These are phyloP conservation scores for Apodemus speciosus DNA, from an alignment of 2,113 vertebrate species.

Conservation along the genomic window DNA sequence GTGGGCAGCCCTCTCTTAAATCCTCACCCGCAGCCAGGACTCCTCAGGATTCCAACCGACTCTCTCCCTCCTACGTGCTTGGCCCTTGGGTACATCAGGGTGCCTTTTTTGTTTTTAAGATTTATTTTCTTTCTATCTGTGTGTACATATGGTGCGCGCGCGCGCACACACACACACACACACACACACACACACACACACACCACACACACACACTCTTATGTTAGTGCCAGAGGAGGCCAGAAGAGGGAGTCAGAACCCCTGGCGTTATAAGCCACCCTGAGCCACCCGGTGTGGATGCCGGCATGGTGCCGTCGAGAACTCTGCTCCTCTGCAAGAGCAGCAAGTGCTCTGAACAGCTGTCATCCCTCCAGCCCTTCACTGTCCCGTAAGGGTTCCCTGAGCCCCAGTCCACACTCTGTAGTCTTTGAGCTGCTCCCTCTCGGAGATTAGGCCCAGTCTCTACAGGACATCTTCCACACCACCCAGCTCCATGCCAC, in stretches of 20 bases:
- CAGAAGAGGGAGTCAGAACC: background rate
- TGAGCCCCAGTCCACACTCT: background rate
- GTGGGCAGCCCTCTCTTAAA: too few relatives aligned
- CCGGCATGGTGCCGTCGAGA: accelerated
- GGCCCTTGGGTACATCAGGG: background rate
- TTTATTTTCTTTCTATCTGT: background rate
- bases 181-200: background rate
- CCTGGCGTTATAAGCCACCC: background rate
- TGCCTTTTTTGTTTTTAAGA: background rate
- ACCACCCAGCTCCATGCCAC: background rate
- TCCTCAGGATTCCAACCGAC: background rate
- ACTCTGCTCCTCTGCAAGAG: background rate
- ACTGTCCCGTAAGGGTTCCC: background rate
- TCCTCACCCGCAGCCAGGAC: background rate
- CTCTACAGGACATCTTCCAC: background rate
- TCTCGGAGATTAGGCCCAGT: too few relatives aligned
- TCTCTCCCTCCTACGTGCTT: background rate
- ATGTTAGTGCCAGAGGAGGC: background rate
- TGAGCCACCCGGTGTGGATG: background rate
- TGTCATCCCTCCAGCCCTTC: background rate
- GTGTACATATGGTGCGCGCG: background rate
- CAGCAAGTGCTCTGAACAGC: background rate
- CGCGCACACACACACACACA: background rate
- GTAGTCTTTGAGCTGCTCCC: background rate
- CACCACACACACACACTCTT: background rate